A percentile compares a stretch with the other conserved stretches of the same genome.
Evolutionary conservation across 1,140 invertebrate genomes (phyloP).

Genomic region (Drosophila simulans): DNA sequence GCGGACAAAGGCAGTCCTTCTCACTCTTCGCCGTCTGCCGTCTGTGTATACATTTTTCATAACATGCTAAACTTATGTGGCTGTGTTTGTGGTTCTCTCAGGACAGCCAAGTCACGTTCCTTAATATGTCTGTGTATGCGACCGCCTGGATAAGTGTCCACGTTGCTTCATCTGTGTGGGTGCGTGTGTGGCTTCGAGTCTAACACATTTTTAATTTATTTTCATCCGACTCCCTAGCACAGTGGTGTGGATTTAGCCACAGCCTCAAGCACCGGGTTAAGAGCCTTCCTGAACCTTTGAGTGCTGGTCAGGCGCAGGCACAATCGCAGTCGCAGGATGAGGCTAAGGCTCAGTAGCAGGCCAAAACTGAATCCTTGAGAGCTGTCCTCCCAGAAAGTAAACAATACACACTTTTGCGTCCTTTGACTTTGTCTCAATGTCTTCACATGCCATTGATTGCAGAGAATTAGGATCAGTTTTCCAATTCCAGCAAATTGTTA

Average conservation of each 20-base stretch:
- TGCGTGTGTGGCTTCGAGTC: slow-evolving; percentile 35
- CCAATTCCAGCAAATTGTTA: no score
- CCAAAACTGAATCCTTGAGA: neutral
- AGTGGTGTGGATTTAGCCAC: slow-evolving; percentile 51
- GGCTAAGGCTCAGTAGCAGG: neutral
- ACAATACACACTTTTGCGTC: slow-evolving; percentile 15
- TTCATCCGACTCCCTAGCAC: slow-evolving; percentile 46
- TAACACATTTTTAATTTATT: slow-evolving; percentile 82
- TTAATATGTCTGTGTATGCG: slow-evolving; percentile 67
- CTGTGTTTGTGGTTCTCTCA: slow-evolving; percentile 14
- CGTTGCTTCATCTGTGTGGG: neutral
- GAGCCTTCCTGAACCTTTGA: slow-evolving; percentile 61
- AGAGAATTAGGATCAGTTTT: neutral
- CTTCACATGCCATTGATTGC: no score
- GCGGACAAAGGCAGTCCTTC: slow-evolving; percentile 51
- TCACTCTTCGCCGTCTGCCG: slow-evolving; percentile 5
- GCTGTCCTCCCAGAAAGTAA: slow-evolving; percentile 1
- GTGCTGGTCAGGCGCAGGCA: slow-evolving; percentile 46
- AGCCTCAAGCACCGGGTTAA: slow-evolving; percentile 69
- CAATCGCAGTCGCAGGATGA: neutral
- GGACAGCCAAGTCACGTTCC: slow-evolving; percentile 72
- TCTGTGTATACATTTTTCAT: slow-evolving; percentile 75
- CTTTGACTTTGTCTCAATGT: slow-evolving; percentile 9
- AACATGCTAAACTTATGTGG: slow-evolving; percentile 65
- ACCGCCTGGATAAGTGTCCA: slow-evolving; percentile 43